These are phyloP conservation scores for Morphnarchus princeps DNA, from an alignment of 2,113 vertebrate genomes.

Conservation along the genomic window DNA sequence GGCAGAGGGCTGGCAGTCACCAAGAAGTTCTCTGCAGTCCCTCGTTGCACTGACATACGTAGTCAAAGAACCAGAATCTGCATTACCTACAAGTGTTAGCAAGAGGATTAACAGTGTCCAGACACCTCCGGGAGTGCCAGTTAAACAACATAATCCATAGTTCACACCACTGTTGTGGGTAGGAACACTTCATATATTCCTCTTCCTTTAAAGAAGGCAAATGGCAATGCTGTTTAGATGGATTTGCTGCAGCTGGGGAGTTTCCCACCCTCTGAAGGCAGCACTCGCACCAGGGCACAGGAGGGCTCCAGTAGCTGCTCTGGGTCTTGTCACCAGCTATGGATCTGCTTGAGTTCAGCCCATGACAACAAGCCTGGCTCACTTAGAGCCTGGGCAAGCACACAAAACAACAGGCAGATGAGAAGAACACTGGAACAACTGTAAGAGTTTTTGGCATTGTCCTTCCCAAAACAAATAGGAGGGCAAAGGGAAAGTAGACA, in stretches of 20 bases:
- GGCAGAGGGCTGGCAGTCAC: background rate
- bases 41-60: fast-evolving
- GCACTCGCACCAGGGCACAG: fast-evolving
- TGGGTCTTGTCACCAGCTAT: background rate
- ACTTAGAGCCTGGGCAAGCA: background rate
- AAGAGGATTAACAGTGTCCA: background rate
- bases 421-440: background rate
- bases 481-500: background rate
- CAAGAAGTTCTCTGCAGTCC: background rate
- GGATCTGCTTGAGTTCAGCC: background rate
- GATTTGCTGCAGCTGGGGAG: background rate
- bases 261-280: background rate
- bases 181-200: background rate
- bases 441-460: background rate
- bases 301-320: background rate
- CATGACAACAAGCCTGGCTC: background rate
- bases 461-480: background rate
- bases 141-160: background rate
- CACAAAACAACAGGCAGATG: background rate
- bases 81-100: background rate
- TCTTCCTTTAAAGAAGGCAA: background rate
- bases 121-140: background rate
- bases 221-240: background rate
- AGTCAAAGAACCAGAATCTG: background rate
- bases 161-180: background rate